Evolutionary conservation across 2,888 invertebrate species (phyloP), one percentile per base, ranked within the genome.

Genomic region (Lasioglossum oenotherae): DNA sequence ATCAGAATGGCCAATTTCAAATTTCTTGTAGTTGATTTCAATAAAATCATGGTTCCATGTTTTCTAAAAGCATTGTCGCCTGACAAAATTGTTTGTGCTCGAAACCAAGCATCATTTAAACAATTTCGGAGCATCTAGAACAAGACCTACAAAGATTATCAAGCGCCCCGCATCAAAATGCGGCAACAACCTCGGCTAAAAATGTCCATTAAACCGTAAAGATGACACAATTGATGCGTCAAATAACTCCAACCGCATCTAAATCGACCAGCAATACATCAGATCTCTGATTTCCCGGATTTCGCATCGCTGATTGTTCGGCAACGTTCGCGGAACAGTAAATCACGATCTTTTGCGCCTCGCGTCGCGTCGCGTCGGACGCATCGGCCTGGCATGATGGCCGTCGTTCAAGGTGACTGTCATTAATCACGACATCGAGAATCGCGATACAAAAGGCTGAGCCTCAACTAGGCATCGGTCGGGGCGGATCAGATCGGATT

Each of bases 401-500:
- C 16, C 35, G 41, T 69, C 27, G 75, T 14, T 74, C 75, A 73
- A 72, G 76, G 74, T 64, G 75, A 81, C 31, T 44, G 71, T 79
- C 74, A 80, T 86, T 84, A 86, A 79, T 84, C 82, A 53, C 79
- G 35, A 57, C 71, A 41, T 64, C 64, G 74, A 16, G 69, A 31
- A 78, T 82, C 76, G 71, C 71, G 74, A 23, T 60, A 76, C 79
- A 81, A 78, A 84, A 67, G 72, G 67, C 31, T 67, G 64, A 14
- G 8, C 27, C 60, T 60, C 60, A 41, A 74, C 72, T 74, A 57
- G 71, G 78, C 72, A 82, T 83, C 49, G 82, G 81, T 78, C 85
- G 78, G 44, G 84, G 77, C 76, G 60, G 60, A 60, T 67, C 67
- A 19, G 31, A 69, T 90, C 85, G 89, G 78, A 87, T 89, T 91